These are phyloP conservation scores for Psilanteris sp. DNA, from an alignment of 1,140 invertebrate genomes.

Conservation along the genomic window DNA sequence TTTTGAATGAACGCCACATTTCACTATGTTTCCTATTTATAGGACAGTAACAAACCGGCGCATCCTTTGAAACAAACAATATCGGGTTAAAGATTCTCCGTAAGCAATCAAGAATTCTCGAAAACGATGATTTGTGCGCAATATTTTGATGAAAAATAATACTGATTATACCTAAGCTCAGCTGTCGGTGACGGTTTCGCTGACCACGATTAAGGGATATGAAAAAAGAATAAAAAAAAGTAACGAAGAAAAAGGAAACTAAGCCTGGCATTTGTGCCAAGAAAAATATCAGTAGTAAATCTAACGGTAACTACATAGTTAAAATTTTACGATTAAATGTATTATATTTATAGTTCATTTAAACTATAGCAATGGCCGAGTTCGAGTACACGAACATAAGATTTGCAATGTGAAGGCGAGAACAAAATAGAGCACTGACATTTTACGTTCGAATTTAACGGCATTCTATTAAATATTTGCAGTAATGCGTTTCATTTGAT, in stretches of 20 bases:
- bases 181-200: constrained; percentile 55
- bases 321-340: constrained; percentile 62
- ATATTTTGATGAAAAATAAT: constrained; percentile 61
- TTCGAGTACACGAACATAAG: constrained; percentile 19
- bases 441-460: constrained; percentile 47
- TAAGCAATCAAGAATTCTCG: constrained; percentile 62
- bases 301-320: constrained; percentile 58
- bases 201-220: constrained; percentile 47
- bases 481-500: constrained; percentile 12
- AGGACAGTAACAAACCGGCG: too few species aligned
- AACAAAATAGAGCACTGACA: constrained; percentile 45
- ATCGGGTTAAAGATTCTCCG: constrained; percentile 39
- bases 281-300: constrained; percentile 62
- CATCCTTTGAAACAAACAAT: constrained; percentile 51
- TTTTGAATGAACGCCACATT: too few species aligned
- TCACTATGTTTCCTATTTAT: too few species aligned
- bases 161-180: constrained; percentile 55
- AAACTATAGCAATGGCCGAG: constrained; percentile 49
- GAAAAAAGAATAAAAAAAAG: constrained; percentile 41
- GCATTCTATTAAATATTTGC: constrained; percentile 36
- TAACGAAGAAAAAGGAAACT: constrained; percentile 17
- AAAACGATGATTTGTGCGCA: constrained; percentile 51
- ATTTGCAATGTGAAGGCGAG: constrained; percentile 33
- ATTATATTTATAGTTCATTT: constrained; percentile 64
- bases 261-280: constrained; percentile 26